A percentile compares a stretch with the other conserved stretches of the same genome.
Conservation (phyloP, 2,113 vertebrate genomes). For the Alligator mississippiensis region DNA sequence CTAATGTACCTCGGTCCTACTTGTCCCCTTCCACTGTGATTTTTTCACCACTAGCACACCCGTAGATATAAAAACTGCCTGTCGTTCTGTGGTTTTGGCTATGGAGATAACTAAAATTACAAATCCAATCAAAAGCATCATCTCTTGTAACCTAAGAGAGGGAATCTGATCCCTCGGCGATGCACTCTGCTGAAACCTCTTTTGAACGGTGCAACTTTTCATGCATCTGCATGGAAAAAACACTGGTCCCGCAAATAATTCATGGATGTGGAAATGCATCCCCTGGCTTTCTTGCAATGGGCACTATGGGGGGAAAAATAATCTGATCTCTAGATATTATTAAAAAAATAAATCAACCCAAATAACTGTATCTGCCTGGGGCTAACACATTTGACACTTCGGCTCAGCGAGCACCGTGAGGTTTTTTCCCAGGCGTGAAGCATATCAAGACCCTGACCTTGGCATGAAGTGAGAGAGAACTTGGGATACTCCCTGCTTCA, state of each 20-base stretch:
- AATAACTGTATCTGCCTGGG: background rate
- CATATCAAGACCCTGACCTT: conserved; percentile 47
- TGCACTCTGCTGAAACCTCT: background rate
- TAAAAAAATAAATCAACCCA: background rate
- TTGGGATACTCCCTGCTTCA: conserved; percentile 33
- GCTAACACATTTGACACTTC: background rate
- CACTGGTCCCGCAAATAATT: background rate
- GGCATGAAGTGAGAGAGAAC: conserved; percentile 1
- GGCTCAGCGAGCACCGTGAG: background rate
- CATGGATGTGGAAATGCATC: background rate
- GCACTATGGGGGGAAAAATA: background rate
- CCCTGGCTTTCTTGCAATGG: background rate
- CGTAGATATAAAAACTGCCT: background rate
- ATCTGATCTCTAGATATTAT: background rate
- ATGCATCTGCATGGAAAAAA: background rate
- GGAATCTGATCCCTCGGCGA: background rate
- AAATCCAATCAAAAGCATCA: background rate
- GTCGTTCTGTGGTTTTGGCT: background rate
- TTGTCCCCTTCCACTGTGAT: background rate
- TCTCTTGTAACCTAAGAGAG: background rate
- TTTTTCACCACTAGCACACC: background rate
- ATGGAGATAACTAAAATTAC: background rate
- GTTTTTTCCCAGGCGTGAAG: conserved; percentile 32
- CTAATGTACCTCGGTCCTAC: rapidly evolving
- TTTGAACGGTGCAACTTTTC: background rate